Conservation (phyloP, 2,888 invertebrate species). For the Tipula helvola region DNA sequence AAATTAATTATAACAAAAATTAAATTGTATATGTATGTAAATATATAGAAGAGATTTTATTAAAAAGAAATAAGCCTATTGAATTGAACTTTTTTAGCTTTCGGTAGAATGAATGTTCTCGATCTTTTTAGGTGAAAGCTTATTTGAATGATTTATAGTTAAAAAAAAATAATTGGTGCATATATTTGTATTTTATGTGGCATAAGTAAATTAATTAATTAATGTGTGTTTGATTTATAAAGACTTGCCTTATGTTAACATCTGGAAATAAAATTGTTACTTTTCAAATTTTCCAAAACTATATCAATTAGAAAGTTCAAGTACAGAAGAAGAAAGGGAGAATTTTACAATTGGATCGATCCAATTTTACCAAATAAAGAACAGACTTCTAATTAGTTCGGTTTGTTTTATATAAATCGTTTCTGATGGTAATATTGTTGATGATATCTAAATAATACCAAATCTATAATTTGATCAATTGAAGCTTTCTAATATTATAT, state of each 20-base stretch:
- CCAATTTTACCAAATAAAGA: neutral
- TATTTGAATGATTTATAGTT: no score
- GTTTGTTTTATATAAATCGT: neutral
- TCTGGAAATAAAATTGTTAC: neutral
- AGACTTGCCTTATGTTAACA: neutral
- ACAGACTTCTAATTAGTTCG: neutral
- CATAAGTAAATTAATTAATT: neutral
- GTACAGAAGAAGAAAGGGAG: no score
- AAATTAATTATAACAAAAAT: neutral
- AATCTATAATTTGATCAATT: neutral
- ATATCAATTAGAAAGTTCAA: no score
- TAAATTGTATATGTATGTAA: no score
- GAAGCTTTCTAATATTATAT: neutral
- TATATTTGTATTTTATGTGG: no score
- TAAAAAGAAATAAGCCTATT: neutral
- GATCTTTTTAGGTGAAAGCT: no score
- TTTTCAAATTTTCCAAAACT: no score
- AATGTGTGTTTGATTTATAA: neutral
- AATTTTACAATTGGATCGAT: neutral
- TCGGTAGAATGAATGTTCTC: neutral
- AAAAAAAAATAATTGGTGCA: no score
- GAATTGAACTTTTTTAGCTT: neutral
- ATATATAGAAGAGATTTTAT: no score
- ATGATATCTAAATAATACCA: neutral
- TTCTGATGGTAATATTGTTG: neutral